Evolutionary conservation across 2,888 invertebrate genomes (phyloP).

Genomic region (Cylloceria caligata): DNA sequence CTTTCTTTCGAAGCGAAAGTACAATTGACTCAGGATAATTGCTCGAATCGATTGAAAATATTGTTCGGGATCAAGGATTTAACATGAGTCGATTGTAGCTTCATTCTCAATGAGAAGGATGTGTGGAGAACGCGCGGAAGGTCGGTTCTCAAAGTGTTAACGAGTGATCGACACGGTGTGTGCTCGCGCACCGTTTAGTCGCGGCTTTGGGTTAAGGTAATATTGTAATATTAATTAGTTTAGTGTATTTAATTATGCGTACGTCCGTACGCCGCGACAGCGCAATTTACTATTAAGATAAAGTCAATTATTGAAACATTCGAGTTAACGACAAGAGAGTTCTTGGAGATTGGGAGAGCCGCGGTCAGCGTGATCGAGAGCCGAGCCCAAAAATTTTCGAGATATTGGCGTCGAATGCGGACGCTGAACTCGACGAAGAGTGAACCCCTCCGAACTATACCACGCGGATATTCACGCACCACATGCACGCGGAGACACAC

Average conservation of each 20-base stretch:
- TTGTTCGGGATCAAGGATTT: not conserved
- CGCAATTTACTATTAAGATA: conserved; percentile 77
- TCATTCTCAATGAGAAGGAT: conserved; percentile 43
- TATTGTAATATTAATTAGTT: conserved; percentile 71
- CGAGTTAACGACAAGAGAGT: conserved; percentile 57
- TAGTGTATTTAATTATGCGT: conserved; percentile 74
- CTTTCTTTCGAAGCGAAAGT: conserved; percentile 31
- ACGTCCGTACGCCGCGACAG: conserved; percentile 69
- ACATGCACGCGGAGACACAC: conserved; percentile 48
- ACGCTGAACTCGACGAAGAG: conserved; percentile 61
- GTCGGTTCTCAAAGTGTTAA: conserved; percentile 56
- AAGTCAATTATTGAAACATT: conserved; percentile 79
- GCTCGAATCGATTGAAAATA: not conserved
- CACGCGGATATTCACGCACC: conserved; percentile 47
- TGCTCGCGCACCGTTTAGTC: conserved; percentile 51
- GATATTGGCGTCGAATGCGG: conserved; percentile 41
- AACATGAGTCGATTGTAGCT: conserved; percentile 3
- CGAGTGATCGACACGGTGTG: conserved; percentile 49
- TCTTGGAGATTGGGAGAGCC: conserved; percentile 26
- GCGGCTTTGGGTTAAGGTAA: conserved; percentile 65
- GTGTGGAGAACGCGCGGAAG: conserved; percentile 53
- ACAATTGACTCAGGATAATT: conserved; percentile 7
- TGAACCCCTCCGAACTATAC: conserved; percentile 70
- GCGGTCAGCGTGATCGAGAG: conserved; percentile 31
- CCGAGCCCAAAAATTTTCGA: conserved; percentile 34